A percentile compares a stretch with the other conserved stretches of the same genome.
phyloP scores from a whole-genome alignment of 2,113 vertebrate species.

The Irena cyanogastra region DNA sequence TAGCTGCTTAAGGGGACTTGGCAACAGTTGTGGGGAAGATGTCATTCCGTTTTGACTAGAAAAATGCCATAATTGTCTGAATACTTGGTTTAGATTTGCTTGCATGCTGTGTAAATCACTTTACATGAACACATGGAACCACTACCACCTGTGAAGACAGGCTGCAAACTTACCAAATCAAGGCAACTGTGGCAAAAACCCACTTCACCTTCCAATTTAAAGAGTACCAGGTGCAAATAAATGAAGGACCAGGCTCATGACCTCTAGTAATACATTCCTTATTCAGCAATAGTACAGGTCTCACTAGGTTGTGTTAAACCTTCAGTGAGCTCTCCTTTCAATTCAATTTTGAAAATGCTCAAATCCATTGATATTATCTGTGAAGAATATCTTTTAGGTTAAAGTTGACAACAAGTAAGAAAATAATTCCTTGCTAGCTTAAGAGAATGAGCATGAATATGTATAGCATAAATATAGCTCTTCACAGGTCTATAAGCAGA shows the following conservation, averaged over 20 bases:
- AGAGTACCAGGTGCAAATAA: neutral
- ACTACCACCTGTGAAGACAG: neutral
- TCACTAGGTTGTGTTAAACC: neutral
- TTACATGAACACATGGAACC: neutral
- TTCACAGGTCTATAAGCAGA: neutral
- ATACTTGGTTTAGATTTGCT: neutral
- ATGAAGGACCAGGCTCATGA: neutral
- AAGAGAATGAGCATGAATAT: neutral
- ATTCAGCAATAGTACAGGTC: neutral
- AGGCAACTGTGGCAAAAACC: neutral
- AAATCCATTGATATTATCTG: neutral
- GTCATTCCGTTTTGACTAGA: neutral
- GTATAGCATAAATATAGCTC: neutral
- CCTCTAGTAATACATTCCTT: neutral
- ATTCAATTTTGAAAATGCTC: neutral
- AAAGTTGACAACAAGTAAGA: neutral
- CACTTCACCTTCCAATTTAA: neutral
- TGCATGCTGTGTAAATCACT: accelerated
- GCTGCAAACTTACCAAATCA: neutral
- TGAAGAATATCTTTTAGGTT: neutral
- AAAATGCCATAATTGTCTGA: neutral
- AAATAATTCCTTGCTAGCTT: neutral
- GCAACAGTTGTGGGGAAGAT: neutral
- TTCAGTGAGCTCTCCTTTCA: neutral
- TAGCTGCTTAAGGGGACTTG: neutral